Evolutionary conservation across 2,888 invertebrate species (phyloP), one percentile per base, ranked within the genome.

Genomic region (Eurytoma adleriae): DNA sequence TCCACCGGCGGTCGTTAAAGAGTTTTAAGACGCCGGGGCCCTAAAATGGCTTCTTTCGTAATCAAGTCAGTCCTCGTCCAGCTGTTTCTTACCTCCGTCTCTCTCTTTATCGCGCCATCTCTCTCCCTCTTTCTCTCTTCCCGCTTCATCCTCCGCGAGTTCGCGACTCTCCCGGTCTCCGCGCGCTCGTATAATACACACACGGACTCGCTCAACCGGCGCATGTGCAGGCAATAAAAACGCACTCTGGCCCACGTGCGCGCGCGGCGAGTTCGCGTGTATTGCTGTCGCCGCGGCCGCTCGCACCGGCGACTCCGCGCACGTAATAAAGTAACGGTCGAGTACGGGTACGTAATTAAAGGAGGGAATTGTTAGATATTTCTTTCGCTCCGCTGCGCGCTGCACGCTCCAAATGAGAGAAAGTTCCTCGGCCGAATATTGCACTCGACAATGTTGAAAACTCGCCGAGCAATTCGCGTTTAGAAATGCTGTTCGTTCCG

Each of bases 1-100:
- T 54, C 24, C 61, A 27, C 13, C 1, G 20, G 27, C 27, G 27
- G 61, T 61, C 61, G 24, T 61, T 61, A 61, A 61, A 24, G 13
- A 27, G 24, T 54, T 68, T 68, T 54, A 68, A 68, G 67, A 54
- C 52, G 14, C 40, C 10, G 40, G 10, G 24, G 24, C 52, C 54
- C 67, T 54, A 68, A 67, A 30, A 68, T 20, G 68, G n/a, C 50
- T 27, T 68, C 68, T 68, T n/a, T 54, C 54, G 54, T 54, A 68
- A 68, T 68, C 68, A 54, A 68, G 54, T 27, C 68, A 54, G 68
- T 27, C 68, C 52, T 68, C 54, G 10, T 12, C 48, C 54, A 40
- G 40, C 40, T 40, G 40, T 40, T 40, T 40, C 40, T 40, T 40
- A 40, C 40, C 40, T 40, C 40, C 40, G 40, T 40, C 68, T 68